Evolutionary conservation across 2,888 invertebrate genomes (phyloP).

Genomic region (Lissocephala sabroskyi): DNA sequence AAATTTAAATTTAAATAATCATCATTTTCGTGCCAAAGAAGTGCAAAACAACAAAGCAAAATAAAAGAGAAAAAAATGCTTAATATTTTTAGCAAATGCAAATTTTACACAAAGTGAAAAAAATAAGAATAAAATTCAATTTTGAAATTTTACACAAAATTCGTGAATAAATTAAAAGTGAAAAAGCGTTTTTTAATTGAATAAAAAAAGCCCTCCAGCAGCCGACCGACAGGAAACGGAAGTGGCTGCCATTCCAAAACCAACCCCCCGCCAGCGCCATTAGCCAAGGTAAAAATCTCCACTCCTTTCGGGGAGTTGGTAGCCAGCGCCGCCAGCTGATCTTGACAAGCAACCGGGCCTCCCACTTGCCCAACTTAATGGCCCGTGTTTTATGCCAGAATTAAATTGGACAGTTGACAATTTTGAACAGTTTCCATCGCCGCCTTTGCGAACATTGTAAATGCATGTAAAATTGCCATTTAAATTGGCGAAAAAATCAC

Average conservation of each 20-base stretch:
- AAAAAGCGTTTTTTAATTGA: background rate
- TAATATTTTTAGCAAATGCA: slow-evolving; percentile 1
- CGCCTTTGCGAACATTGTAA: no score
- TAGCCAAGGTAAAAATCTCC: no score
- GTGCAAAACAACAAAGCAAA: no score
- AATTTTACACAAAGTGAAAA: slow-evolving; percentile 6
- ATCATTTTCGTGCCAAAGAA: slow-evolving; percentile 21
- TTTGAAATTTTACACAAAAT: background rate
- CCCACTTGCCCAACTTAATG: no score
- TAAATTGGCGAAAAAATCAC: no score
- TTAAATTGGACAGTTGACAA: slow-evolving; percentile 62
- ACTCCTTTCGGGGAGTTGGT: no score
- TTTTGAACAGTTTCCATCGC: slow-evolving; percentile 9
- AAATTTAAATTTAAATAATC: slow-evolving; percentile 18
- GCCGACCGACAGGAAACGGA: slow-evolving; percentile 32
- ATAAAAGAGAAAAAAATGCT: no score
- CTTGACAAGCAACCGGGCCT: no score
- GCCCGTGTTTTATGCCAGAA: slow-evolving; percentile 44
- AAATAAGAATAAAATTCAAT: slow-evolving; percentile 1
- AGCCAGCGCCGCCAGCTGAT: no score
- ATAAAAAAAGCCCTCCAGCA: no score
- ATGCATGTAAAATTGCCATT: no score
- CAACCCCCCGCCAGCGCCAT: background rate
- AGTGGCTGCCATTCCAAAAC: slow-evolving; percentile 23
- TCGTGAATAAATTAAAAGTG: background rate